A percentile compares a stretch with the other conserved stretches of the same genome.
phyloP scores from a whole-genome alignment of 2,113 vertebrate species.

The Heterotis niloticus region DNA sequence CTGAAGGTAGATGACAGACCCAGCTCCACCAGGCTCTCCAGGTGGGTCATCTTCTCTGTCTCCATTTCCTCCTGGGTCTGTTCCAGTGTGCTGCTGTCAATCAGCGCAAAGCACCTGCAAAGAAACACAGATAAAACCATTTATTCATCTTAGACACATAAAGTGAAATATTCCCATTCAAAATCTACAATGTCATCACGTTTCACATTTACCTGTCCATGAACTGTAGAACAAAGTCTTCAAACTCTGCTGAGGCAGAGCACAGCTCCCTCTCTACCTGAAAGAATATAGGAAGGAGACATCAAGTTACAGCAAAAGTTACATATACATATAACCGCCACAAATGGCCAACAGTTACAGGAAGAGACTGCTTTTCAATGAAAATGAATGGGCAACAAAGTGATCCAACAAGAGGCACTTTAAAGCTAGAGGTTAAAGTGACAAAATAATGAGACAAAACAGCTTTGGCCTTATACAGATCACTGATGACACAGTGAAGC shows the following conservation, averaged over 20 bases:
- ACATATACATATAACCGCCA: too few species aligned
- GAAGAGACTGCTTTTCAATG: too few species aligned
- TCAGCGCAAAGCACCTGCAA: conserved; percentile 91
- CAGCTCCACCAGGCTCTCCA: conserved; percentile 93
- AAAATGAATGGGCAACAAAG: too few species aligned
- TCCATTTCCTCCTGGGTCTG: conserved; percentile 96
- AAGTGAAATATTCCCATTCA: conserved; percentile 22
- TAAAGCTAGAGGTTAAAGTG: too few species aligned
- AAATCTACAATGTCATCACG: conserved; percentile 29
- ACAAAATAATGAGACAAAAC: not conserved
- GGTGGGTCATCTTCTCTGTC: conserved; percentile 97
- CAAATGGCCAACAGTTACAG: too few species aligned
- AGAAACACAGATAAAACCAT: not conserved
- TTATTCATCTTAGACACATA: not conserved
- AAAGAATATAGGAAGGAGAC: not conserved
- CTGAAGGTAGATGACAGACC: conserved; percentile 96
- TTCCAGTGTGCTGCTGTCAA: conserved; percentile 95
- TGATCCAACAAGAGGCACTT: not conserved
- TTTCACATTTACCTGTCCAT: conserved; percentile 84
- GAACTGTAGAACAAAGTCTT: conserved; percentile 97
- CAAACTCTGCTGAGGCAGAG: conserved; percentile 95
- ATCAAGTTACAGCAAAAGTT: not conserved
- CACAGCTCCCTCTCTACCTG: conserved; percentile 94
- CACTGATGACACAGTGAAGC: not conserved
- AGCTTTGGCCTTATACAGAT: not conserved